Conservation (phyloP, 2,113 vertebrate species). For the Dromaius novaehollandiae region DNA sequence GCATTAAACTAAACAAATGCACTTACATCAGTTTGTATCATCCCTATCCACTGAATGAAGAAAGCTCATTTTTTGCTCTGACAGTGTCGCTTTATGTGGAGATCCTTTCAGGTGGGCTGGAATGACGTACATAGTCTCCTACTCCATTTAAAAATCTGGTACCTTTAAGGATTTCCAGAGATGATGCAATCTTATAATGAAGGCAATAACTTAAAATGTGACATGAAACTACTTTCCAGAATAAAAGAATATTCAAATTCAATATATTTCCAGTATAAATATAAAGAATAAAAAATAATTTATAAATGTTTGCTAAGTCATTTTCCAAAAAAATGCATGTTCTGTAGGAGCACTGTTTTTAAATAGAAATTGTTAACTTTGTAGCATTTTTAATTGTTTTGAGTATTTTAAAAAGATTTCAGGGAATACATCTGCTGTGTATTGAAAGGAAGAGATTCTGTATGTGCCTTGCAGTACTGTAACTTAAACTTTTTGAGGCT, state of each 20-base stretch:
- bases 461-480: constrained; percentile 85
- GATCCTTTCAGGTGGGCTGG: neutral
- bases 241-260: constrained; percentile 31
- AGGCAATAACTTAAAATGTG: constrained; percentile 79
- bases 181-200: constrained; percentile 60
- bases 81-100: neutral
- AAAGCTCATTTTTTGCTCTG: constrained; percentile 10
- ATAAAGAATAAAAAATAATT: constrained; percentile 54
- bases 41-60: constrained; percentile 41
- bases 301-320: constrained; percentile 69
- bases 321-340: constrained; percentile 73
- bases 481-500: constrained; percentile 71
- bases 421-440: constrained; percentile 79
- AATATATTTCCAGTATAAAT: constrained; percentile 62
- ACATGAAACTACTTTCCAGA: constrained; percentile 60
- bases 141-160: constrained; percentile 18
- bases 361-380: constrained; percentile 74
- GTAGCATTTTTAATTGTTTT: constrained; percentile 79
- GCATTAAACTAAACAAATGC: constrained; percentile 58
- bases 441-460: constrained; percentile 74
- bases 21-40: constrained; percentile 49
- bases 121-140: neutral
- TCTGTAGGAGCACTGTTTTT: constrained; percentile 72
- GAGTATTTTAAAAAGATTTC: constrained; percentile 77
- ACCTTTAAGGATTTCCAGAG: constrained; percentile 44